Percentiles rank a stretch among this genome's conserved stretches.
Conservation (phyloP, 1,140 invertebrate genomes). For the Conus ventricosus region DNA sequence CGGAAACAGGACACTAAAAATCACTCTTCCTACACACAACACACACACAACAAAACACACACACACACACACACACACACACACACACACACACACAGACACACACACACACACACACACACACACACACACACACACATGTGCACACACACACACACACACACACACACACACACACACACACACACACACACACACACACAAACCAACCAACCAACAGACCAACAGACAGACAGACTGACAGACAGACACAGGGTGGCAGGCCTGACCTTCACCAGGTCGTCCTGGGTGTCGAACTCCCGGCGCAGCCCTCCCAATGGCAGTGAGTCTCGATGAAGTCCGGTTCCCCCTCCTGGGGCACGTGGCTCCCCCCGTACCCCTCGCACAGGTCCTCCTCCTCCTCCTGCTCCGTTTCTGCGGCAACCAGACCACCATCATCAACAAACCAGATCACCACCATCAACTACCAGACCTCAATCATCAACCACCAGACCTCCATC, state of each 20-base stretch:
- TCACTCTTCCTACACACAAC: no score
- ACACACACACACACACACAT: not conserved
- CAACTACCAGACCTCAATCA: no score
- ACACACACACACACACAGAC: no score
- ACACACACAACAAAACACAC: no score
- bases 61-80: no score
- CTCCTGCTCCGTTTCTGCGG: slow-evolving; percentile 61
- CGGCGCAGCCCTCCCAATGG: slow-evolving; percentile 95
- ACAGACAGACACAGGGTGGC: no score
- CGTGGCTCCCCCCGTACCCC: slow-evolving; percentile 59
- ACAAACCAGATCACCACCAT: no score
- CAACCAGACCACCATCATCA: not conserved
- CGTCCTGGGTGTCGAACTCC: slow-evolving; percentile 91
- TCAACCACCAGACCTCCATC: no score
- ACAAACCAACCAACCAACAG: not conserved
- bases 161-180: not conserved
- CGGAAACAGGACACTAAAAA: no score
- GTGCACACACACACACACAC: not conserved
- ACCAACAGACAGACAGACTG: no score
- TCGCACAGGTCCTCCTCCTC: slow-evolving; percentile 78
- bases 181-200: not conserved
- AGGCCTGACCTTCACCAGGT: slow-evolving; percentile 78
- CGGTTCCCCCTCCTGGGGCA: slow-evolving; percentile 85
- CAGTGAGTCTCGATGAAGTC: slow-evolving; percentile 99
- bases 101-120: no score